phyloP scores from a whole-genome alignment of 2,797 vertebrate genomes.

The Argya squamiceps region DNA sequence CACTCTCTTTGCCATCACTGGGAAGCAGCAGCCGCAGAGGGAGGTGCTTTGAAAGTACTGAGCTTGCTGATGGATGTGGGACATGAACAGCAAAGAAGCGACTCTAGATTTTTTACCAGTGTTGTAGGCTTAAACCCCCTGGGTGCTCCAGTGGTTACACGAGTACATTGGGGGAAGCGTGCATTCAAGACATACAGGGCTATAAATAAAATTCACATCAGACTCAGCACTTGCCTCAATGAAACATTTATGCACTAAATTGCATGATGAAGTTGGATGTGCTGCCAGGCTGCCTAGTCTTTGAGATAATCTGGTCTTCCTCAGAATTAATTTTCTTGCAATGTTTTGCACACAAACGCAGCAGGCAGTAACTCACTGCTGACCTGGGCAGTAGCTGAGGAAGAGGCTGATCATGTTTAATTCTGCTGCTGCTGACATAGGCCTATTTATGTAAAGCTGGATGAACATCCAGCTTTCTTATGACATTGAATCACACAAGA shows the following conservation, averaged over 20 bases:
- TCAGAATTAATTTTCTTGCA: slow-evolving; percentile 14
- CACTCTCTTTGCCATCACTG: neutral
- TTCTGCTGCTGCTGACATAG: neutral
- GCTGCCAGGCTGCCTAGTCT: slow-evolving; percentile 32
- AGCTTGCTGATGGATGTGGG: slow-evolving; percentile 11
- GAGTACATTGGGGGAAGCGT: neutral
- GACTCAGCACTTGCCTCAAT: slow-evolving; percentile 50
- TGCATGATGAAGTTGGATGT: slow-evolving; percentile 39
- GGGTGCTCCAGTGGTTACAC: neutral
- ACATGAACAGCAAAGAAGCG: neutral
- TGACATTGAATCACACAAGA: neutral
- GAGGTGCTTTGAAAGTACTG: neutral
- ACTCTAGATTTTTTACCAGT: neutral
- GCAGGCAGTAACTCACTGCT: neutral
- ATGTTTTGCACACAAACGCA: neutral
- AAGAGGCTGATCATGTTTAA: neutral
- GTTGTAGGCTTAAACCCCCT: neutral
- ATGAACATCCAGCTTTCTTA: neutral
- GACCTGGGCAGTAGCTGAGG: neutral
- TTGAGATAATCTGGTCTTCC: neutral
- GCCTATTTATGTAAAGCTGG: neutral
- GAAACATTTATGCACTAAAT: slow-evolving; percentile 54
- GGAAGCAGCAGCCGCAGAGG: neutral
- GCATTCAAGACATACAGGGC: neutral
- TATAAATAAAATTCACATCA: slow-evolving; percentile 62